Conservation (phyloP, 2,888 invertebrate species). For the Acronicta alni region DNA sequence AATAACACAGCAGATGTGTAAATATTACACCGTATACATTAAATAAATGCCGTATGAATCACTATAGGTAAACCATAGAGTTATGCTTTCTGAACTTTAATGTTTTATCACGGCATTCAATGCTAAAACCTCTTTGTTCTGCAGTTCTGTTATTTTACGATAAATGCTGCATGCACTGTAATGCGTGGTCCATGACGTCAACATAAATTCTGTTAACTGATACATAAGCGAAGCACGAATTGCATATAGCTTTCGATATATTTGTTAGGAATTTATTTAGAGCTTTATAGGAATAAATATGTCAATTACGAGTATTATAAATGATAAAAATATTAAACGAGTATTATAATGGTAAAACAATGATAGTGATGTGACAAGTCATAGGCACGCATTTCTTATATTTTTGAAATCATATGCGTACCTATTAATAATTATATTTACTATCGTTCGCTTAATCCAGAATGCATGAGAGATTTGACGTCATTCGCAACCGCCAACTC, state of each 20-base stretch:
- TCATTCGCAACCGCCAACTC: no score
- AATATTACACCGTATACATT: constrained; percentile 27
- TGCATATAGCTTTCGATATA: constrained; percentile 16
- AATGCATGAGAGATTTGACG: no score
- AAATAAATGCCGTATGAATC: constrained; percentile 46
- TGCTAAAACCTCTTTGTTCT: constrained; percentile 53
- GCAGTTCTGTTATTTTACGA: constrained; percentile 49
- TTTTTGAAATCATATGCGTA: no score
- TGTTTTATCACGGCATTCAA: constrained; percentile 56
- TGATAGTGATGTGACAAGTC: no score
- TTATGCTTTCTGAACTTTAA: constrained; percentile 53
- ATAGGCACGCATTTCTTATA: no score
- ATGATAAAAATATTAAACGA: neutral
- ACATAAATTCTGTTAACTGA: constrained; percentile 36
- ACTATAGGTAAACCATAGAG: constrained; percentile 41
- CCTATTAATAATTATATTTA: no score
- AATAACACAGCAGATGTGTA: constrained; percentile 26
- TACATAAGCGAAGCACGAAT: constrained; percentile 31
- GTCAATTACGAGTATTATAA: no score
- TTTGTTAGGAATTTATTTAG: constrained; percentile 21
- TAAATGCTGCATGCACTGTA: constrained; percentile 13
- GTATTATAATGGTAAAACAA: no score
- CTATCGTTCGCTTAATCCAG: no score
- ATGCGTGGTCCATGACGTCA: constrained; percentile 31
- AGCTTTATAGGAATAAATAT: neutral